Conservation (phyloP, 2,797 vertebrate genomes). For the Pangasius macronema region DNA sequence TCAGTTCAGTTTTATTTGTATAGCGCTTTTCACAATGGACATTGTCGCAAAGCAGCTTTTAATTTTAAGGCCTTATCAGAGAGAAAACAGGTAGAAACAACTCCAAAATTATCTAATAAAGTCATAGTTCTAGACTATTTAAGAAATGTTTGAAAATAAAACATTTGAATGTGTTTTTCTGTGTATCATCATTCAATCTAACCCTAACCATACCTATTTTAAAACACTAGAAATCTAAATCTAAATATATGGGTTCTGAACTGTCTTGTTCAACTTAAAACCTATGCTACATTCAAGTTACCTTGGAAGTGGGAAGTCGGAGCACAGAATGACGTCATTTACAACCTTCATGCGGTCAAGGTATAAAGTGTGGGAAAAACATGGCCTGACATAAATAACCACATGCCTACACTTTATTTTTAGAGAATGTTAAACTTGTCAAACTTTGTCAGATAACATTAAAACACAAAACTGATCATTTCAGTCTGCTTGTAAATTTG, state of each 20-base stretch:
- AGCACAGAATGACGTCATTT: too few species aligned
- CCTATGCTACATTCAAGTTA: not conserved
- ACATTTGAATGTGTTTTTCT: too few species aligned
- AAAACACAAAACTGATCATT: not conserved
- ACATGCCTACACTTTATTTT: not conserved
- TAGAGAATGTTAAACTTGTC: not conserved
- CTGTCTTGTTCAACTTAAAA: not conserved
- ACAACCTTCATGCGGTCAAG: not conserved
- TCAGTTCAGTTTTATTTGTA: too few species aligned
- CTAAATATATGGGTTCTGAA: too few species aligned
- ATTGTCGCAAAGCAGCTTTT: too few species aligned
- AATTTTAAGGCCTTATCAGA: not conserved
- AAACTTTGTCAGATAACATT: not conserved
- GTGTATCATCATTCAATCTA: too few species aligned
- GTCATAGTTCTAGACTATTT: not conserved
- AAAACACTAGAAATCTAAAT: too few species aligned
- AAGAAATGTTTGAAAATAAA: too few species aligned
- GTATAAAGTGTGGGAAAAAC: not conserved
- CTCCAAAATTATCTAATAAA: not conserved
- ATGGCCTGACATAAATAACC: not conserved
- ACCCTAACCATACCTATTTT: too few species aligned
- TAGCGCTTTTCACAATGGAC: too few species aligned
- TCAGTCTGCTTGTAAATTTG: not conserved
- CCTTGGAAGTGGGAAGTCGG: not conserved
- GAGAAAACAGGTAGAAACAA: not conserved